phyloP scores from a whole-genome alignment of 1,140 invertebrate genomes.

The Macrobrachium nipponense region DNA sequence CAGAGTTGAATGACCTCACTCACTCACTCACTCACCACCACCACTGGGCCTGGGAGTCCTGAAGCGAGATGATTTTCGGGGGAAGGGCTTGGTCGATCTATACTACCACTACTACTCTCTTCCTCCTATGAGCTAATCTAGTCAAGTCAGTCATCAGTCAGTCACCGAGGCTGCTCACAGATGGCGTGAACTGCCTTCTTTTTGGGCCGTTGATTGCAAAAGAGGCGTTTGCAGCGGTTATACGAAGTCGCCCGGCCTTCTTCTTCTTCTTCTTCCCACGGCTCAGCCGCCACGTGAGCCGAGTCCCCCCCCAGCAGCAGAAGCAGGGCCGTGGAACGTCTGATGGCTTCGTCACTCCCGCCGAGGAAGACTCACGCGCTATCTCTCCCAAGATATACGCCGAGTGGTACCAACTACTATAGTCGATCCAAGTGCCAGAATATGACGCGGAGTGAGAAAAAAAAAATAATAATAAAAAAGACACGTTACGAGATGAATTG shows the following conservation, averaged over 20 bases:
- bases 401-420: background rate
- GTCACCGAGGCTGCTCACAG: conserved; percentile 43
- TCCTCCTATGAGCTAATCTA: conserved; percentile 48
- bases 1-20: conserved; percentile 51
- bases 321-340: no score
- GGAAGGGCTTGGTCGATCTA: conserved; percentile 35
- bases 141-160: no score
- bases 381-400: background rate
- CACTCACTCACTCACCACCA: conserved; percentile 35
- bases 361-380: background rate
- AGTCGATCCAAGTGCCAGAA: background rate
- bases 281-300: conserved; percentile 2
- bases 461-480: no score
- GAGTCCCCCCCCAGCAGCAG: no score
- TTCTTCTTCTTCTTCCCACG: no score
- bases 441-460: no score
- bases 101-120: no score
- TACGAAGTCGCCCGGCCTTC: no score
- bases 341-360: background rate
- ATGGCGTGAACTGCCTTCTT: conserved; percentile 50
- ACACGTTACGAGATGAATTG: no score
- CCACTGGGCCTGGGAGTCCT: conserved; percentile 3
- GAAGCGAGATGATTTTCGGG: conserved; percentile 35
- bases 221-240: conserved; percentile 17
- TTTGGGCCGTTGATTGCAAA: background rate